Evolutionary conservation across 2,113 vertebrate genomes (phyloP).

Genomic region (Crotophaga sulcirostris): DNA sequence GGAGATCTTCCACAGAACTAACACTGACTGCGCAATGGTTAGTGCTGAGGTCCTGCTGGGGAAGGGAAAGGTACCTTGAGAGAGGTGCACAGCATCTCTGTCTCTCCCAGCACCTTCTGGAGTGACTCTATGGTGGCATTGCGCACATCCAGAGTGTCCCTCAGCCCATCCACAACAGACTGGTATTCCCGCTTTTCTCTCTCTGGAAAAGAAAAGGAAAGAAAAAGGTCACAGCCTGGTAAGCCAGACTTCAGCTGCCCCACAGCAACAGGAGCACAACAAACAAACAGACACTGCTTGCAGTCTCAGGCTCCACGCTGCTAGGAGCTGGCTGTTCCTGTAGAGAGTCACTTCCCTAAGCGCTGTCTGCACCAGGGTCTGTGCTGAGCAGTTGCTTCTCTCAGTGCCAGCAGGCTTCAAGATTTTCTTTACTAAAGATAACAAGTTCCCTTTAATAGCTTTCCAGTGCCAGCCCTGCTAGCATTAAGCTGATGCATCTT

Average conservation of each 20-base stretch:
- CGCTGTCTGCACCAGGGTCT: background rate
- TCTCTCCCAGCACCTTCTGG: slow-evolving; percentile 80
- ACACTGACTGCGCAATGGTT: background rate
- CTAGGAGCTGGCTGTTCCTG: background rate
- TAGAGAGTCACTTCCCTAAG: slow-evolving; percentile 6
- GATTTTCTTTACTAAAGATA: slow-evolving; percentile 49
- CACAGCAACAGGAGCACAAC: background rate
- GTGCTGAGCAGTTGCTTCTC: background rate
- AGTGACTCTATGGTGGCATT: slow-evolving; percentile 83
- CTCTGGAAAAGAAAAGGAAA: slow-evolving; percentile 70
- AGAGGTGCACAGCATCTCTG: slow-evolving; percentile 87
- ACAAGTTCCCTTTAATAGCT: slow-evolving; percentile 41
- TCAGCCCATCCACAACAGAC: slow-evolving; percentile 79
- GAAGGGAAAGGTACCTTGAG: slow-evolving; percentile 79
- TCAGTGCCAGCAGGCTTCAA: slow-evolving; percentile 27
- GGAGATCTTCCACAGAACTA: background rate
- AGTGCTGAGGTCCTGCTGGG: background rate
- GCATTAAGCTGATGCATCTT: slow-evolving; percentile 39
- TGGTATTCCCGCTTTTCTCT: slow-evolving; percentile 86
- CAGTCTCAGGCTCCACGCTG: background rate
- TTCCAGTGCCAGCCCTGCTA: slow-evolving; percentile 24
- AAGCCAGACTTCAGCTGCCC: background rate
- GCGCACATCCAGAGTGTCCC: slow-evolving; percentile 84
- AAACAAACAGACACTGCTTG: background rate
- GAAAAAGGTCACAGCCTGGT: background rate